These are phyloP conservation scores for Ardeotis arabs DNA, from an alignment of 2,113 vertebrate species.

Conservation along the genomic window DNA sequence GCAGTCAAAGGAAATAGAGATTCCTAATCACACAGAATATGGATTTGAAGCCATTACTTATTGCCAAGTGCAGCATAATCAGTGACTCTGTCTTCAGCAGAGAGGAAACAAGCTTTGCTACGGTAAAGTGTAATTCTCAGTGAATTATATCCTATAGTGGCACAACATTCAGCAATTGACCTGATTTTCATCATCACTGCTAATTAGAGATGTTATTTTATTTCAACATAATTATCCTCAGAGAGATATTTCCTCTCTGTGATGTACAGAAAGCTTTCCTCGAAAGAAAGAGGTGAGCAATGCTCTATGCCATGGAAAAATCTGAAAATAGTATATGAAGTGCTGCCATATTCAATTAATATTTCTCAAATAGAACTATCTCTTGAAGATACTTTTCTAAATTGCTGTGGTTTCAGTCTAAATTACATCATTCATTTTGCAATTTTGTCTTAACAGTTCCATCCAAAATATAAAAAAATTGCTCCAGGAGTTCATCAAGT, in stretches of 20 bases:
- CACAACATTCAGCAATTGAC: conserved; percentile 21
- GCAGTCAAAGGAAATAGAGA: neutral
- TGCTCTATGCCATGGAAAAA: neutral
- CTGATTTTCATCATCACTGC: neutral
- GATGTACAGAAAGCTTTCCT: conserved; percentile 19
- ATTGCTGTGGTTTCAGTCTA: neutral
- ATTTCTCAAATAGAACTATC: neutral
- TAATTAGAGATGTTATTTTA: conserved; percentile 24
- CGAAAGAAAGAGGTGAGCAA: conserved; percentile 19
- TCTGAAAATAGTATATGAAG: neutral
- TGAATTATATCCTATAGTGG: neutral
- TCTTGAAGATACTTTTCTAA: neutral
- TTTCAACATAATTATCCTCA: conserved; percentile 41
- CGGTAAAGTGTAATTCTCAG: neutral
- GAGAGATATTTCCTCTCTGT: neutral
- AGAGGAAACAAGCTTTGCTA: neutral
- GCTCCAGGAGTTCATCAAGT: neutral
- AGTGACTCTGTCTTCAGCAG: neutral
- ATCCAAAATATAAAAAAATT: neutral
- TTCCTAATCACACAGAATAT: neutral
- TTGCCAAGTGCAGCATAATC: conserved; percentile 13
- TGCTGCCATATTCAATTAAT: neutral
- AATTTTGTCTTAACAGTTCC: neutral
- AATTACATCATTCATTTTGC: neutral
- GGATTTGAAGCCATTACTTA: neutral